These are phyloP conservation scores for Crocuta crocuta DNA, from an alignment of 2,113 vertebrate genomes.

Conservation along the genomic window DNA sequence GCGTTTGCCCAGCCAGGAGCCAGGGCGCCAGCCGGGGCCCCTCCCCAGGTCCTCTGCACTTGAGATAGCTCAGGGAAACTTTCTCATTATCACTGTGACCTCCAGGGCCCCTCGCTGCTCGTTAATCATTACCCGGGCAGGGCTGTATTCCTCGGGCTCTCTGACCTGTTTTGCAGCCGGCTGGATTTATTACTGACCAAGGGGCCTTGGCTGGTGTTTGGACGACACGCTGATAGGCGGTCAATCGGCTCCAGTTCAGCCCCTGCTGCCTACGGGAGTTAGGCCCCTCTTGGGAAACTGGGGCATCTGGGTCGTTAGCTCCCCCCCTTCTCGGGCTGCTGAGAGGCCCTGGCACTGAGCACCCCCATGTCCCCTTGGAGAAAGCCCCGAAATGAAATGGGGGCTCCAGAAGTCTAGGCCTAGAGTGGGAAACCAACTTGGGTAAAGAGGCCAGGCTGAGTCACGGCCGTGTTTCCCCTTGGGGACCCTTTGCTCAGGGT, in stretches of 20 bases:
- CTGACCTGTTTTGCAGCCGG: constrained; percentile 82
- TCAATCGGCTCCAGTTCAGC: constrained; percentile 80
- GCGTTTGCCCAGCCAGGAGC: not conserved
- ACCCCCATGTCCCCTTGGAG: not conserved
- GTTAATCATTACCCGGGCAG: constrained; percentile 88
- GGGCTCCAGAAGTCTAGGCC: not conserved
- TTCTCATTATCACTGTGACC: constrained; percentile 73
- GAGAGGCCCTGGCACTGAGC: not conserved
- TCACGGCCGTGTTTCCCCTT: accelerated
- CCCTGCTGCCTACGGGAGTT: not conserved
- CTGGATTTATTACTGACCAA: constrained; percentile 83
- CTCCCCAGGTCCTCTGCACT: constrained; percentile 68
- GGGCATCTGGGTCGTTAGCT: not conserved
- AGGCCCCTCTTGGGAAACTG: constrained; percentile 69
- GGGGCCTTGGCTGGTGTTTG: constrained; percentile 85
- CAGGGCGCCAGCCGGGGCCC: constrained; percentile 50
- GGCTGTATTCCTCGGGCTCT: constrained; percentile 80
- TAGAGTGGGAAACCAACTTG: not conserved
- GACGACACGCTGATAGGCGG: constrained; percentile 77
- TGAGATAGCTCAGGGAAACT: constrained; percentile 71
- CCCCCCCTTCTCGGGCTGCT: accelerated
- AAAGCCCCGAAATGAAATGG: not conserved
- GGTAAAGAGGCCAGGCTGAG: not conserved
- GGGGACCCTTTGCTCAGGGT: not conserved
- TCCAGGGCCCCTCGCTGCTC: constrained; percentile 72